Base-by-base conservation (phyloP, 2,888 invertebrate species). In the Pemphredon lugubris region DNA sequence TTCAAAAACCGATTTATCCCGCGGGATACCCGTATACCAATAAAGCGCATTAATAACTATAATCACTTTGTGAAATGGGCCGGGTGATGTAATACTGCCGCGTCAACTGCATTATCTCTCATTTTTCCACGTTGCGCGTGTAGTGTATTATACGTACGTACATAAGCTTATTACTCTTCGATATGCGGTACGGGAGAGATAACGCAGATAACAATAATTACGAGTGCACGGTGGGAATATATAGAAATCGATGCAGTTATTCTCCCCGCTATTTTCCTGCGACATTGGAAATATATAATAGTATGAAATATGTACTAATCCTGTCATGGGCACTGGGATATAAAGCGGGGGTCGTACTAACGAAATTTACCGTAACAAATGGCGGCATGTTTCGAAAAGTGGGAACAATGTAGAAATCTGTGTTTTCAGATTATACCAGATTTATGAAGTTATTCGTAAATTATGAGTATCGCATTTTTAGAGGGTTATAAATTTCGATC, bases 31-130 rank as follows among this genome's bases (percentile, higher is more conserved):
- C 13, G 13, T 5, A 53, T 58, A 59, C 57, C 72, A 64, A 69
- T 75, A 72, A 66, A 69, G 45, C 40, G 23, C 39, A 48, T 77
- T 77, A 78, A 78, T 78, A 77, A 77, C 59, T 50, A 58, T 68
- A 78, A 77, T 78, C 61, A 51, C 18, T 48, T 51, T 50, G 32
- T 51, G 30, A 9, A 58, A 55, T 30, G 44, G 45, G 37, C 32
- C 7, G n/a, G 18, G 14, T 23, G 26, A 18, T 16, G 26, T 63
- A 63, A 67, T 51, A 44, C 23, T 23, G 20, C 42, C 30, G 6
- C 30, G 51, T 26, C 48, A 34, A 42, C 34, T 54, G 26, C 45
- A 73, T 76, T 76, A 76, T 68, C 65, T 73, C 26, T 21, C 48
- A 55, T 48, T 53, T 73, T 73, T 65, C 20, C 21, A 9, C 42